phyloP scores from a whole-genome alignment of 1,140 invertebrate genomes.

The Macrobrachium nipponense region DNA sequence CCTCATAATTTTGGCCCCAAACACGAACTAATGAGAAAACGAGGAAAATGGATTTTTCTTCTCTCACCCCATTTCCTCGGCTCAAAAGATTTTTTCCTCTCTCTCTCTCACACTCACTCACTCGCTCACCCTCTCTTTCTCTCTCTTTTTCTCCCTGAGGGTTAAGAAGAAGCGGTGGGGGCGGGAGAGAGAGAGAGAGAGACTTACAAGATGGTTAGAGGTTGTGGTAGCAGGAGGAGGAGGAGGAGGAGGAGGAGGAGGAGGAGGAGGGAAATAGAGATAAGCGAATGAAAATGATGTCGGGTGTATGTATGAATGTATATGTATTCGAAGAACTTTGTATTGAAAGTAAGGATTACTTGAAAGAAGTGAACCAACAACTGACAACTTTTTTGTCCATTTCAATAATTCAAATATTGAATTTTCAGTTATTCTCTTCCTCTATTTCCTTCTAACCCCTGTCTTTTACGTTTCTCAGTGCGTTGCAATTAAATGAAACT shows the following conservation, averaged over 20 bases:
- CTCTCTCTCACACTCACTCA: constrained; percentile 2
- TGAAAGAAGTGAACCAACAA: no score
- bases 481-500: no score
- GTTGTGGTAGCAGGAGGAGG: not conserved
- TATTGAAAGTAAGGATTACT: no score
- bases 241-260: not conserved
- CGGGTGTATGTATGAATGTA: not conserved
- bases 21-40: constrained; percentile 59
- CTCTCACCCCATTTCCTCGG: constrained; percentile 53
- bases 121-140: not conserved
- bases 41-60: constrained; percentile 58
- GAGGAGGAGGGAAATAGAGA: not conserved
- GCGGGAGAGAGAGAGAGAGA: not conserved
- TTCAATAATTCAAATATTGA: no score
- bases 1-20: constrained; percentile 54
- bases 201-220: not conserved
- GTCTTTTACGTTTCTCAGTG: no score
- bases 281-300: not conserved
- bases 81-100: constrained; percentile 52
- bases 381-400: no score
- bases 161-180: not conserved
- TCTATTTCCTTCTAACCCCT: no score
- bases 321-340: not conserved
- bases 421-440: no score
- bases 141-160: not conserved